Evolutionary conservation across 2,113 vertebrate genomes (phyloP).

Genomic region (Phodopus roborovskii): DNA sequence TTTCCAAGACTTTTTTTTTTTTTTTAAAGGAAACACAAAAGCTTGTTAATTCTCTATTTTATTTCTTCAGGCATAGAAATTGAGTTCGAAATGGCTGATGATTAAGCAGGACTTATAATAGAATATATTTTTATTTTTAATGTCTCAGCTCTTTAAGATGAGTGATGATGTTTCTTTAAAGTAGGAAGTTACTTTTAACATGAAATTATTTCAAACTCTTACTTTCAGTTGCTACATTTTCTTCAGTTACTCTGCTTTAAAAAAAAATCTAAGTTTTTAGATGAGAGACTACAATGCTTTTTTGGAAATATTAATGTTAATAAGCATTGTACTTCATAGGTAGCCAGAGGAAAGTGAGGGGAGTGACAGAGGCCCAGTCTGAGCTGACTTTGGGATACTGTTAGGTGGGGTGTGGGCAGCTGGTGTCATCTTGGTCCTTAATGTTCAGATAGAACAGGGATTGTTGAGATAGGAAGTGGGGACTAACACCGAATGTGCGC

Average conservation of each 20-base stretch:
- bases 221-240: conserved; percentile 25
- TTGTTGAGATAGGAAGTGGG: neutral
- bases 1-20: conserved; percentile 9
- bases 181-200: conserved; percentile 60
- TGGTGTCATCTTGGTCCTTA: neutral
- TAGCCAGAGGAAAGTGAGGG: neutral
- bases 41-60: conserved; percentile 37
- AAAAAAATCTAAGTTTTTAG: neutral
- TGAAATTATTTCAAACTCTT: conserved; percentile 48
- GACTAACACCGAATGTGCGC: neutral
- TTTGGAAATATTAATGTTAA: conserved; percentile 26
- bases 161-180: conserved; percentile 73
- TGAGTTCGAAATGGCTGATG: conserved; percentile 69
- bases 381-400: neutral
- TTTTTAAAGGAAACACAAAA: conserved; percentile 51
- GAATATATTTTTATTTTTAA: conserved; percentile 70
- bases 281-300: neutral
- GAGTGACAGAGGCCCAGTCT: neutral
- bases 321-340: neutral
- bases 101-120: conserved; percentile 72
- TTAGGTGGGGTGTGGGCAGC: neutral
- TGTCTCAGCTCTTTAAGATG: conserved; percentile 57
- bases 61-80: conserved; percentile 43
- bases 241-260: conserved; percentile 26
- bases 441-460: neutral